Percentiles rank a stretch among this genome's conserved stretches.
Conservation (phyloP, 2,797 vertebrate species). For the Fringilla coelebs region DNA sequence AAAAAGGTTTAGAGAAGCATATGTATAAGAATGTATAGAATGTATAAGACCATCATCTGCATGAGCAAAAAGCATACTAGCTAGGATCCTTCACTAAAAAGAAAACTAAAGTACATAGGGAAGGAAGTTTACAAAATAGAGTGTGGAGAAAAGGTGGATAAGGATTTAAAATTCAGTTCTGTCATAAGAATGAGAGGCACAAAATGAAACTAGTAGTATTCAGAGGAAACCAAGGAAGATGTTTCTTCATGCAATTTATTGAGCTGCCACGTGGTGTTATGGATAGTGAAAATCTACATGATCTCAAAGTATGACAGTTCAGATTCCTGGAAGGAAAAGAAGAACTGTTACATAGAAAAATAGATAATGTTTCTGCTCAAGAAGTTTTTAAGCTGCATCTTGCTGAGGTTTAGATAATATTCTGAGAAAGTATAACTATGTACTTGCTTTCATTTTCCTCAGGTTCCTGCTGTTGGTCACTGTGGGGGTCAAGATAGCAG, state of each 20-base stretch:
- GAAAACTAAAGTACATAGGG: background rate
- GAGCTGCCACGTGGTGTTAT: background rate
- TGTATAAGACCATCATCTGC: background rate
- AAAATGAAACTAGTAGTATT: background rate
- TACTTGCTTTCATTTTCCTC: background rate
- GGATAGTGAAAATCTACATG: background rate
- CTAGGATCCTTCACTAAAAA: background rate
- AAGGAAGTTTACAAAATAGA: background rate
- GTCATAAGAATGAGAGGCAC: background rate
- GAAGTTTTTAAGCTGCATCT: background rate
- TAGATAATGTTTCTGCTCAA: background rate
- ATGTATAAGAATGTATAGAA: too few species aligned
- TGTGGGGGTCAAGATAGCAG: background rate
- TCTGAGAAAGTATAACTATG: background rate
- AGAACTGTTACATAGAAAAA: background rate
- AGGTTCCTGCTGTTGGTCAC: background rate
- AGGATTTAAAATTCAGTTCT: background rate
- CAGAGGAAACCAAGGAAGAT: background rate
- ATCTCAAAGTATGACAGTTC: background rate
- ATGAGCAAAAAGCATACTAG: background rate
- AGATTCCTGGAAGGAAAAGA: slow-evolving; percentile 3
- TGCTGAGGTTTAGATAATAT: background rate
- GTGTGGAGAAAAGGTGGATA: background rate
- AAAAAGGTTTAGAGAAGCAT: background rate
- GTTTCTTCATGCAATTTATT: background rate